Evolutionary conservation across 2,797 vertebrate species (phyloP), one percentile per base, ranked within the genome.

Genomic region (Onychomys leucogaster): DNA sequence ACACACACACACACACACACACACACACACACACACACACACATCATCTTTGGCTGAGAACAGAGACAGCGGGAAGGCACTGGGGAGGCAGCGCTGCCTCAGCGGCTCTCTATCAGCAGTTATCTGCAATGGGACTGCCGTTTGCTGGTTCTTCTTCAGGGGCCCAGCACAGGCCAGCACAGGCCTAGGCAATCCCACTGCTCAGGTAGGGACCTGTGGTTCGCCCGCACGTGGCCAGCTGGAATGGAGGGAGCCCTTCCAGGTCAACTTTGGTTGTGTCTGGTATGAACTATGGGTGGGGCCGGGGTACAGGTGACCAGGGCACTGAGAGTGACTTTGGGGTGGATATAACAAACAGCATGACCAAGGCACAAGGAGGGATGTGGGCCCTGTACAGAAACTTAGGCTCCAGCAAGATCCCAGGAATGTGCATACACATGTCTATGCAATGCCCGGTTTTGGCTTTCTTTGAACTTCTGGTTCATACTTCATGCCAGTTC

Each of bases 401-500:
- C 17, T 5, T 29, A 37, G 61, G 52, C 19, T 5, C 16, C 13
- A 6, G 75, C 75, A 37, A 9, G 5, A 13, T 13, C n/a, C 90
- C 13, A 2, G 8, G 27, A 14, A 14, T 49, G 2, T 0, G 25
- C 23, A 14, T 0, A 5, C 16, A 17, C 2, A 0, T 3, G 2
- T 37, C 75, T n/a, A 19, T 61, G 7, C 0, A 17, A 21, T 13
- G 9, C 52, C 57, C 1, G 0, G 0, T 55, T 52, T 90, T 13
- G 6, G 25, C 80, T 88, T 69, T 41, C 75, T 89, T 37, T 43
- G 59, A 63, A 19, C 69, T 91, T 75, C 43, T n/a, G 43, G 27
- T 81, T 84, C 7, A 2, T 17, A 57, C 27, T 14, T 7, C 41
- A 14, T 43, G 21, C 6, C 25, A 25, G 67, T 84, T 85, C n/a